These are phyloP conservation scores for Ptychodera flava DNA, from an alignment of 35 echinoderm and acorn worm genomes.

Conservation along the genomic window DNA sequence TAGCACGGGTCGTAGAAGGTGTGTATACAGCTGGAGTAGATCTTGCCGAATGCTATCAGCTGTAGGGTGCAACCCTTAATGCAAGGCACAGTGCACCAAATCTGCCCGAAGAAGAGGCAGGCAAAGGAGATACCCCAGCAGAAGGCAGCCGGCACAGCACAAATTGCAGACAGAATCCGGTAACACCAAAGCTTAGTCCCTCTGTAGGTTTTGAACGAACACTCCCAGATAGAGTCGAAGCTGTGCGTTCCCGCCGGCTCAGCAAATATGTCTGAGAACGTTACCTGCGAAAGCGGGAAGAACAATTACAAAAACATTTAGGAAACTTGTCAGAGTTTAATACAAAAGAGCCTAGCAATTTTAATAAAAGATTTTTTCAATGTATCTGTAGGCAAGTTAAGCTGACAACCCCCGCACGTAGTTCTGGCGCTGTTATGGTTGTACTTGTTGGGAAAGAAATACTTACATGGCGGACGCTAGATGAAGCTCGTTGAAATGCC, in stretches of 20 bases:
- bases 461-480: too few relatives aligned
- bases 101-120: slow-evolving; percentile 30
- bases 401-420: too few relatives aligned
- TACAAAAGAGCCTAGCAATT: too few relatives aligned
- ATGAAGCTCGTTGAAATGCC: too few relatives aligned
- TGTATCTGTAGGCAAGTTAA: too few relatives aligned
- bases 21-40: not conserved
- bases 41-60: not conserved
- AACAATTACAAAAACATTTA: not conserved
- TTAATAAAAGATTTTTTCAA: too few relatives aligned
- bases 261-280: slow-evolving; percentile 69
- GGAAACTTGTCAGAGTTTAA: too few relatives aligned
- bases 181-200: slow-evolving; percentile 73
- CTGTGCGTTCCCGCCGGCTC: slow-evolving; percentile 65
- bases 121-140: slow-evolving; percentile 54
- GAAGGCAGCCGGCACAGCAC: slow-evolving; percentile 66
- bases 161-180: slow-evolving; percentile 33
- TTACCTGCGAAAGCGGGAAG: slow-evolving; percentile 27
- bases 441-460: too few relatives aligned
- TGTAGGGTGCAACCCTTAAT: not conserved
- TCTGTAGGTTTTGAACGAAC: slow-evolving; percentile 54
- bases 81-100: slow-evolving; percentile 31
- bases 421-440: too few relatives aligned
- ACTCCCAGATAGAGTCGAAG: slow-evolving; percentile 48
- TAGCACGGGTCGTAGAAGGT: slow-evolving; percentile 21